Base-by-base conservation (phyloP, 2,888 invertebrate genomes). In the Drosophila monieri region DNA sequence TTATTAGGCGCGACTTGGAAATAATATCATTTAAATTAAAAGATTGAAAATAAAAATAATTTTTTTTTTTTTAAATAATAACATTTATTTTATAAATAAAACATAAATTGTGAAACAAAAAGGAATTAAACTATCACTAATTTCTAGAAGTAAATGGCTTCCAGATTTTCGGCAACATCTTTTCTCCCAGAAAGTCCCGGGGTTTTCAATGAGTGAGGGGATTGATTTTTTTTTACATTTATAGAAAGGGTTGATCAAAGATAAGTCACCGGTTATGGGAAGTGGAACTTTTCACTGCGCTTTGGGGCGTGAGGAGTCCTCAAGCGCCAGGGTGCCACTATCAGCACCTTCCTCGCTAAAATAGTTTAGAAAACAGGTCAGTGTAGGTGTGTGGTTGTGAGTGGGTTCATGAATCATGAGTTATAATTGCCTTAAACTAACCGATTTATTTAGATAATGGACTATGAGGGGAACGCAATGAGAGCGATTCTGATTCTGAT, bases 1-100 rank as follows among this genome's bases (percentile, higher is more conserved):
- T 86, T 86, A 86, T 86, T 86, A 79, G 72, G 77, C 78, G 78
- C 74, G 76, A 73, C 67, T 74, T 75, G 73, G 54, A 81, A 61
- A 15, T 70, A 66, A 78, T 49, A 76, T 52, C 1, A 54, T 41
- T 18, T 1, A 59, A 62, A 58, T 37, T 14, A 53, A 49, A 2
- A 48, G 15, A 21, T n/a, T 51, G 6, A 18, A 62, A 49, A 14
- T 3, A 2, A 57, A 35, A 15, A 43, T 4, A 14, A 52, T 3
- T 35, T n/a, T 32, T n/a, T 2, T 51, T 60, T 46, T 51, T 12
- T 49, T 61, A 69, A 25, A 18, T 66, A 72, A 69, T 3, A 65
- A 60, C 32, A 58, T 80, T 84, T 84, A 80, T 84, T 77, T 6
- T 44, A 2, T 21, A 60, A 35, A 62, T 48, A 32, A 52, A 41